Evolutionary conservation across 2,797 vertebrate species (phyloP), one percentile per base, ranked within the genome.

Genomic region (Argyrosomus regius): DNA sequence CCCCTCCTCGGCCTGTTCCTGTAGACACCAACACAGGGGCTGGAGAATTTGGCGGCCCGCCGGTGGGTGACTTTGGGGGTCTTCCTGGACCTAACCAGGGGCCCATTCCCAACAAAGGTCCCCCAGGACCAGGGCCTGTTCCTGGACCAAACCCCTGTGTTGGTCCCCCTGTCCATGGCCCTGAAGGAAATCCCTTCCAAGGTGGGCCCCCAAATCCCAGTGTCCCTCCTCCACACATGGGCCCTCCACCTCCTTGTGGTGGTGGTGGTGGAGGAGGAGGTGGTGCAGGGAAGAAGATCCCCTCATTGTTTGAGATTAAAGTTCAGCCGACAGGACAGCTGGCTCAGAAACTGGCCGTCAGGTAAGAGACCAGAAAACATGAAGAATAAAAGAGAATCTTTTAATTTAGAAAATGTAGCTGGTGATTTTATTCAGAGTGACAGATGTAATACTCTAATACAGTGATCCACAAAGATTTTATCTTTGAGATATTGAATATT

Each of bases 251-350:
- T 69, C 87, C 91, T 61, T 87, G 88, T 79, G 88, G 88, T 20
- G 89, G 75, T 69, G 90, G 85, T 8, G 80, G 80, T 0, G 61
- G 75, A 71, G 85, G 82, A 0, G 90, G 85, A 10, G 78, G 80
- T 0, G 59, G 75, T 78, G 0, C 89, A 60, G 95, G 95, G 57
- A 97, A 96, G 88, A 99, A 98, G 90, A 98, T 98, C 69, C 97
- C 97, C 0, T 99, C 97, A 0, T 89, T 98, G 59, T 98, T 99
- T 69, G 98, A 98, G 93, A 98, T 99, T 6, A 98, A 98, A 68
- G 98, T 99, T 18, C 96, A 98, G 64, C 98, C 98, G 3, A 99
- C 98, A 0, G 97, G 97, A 65, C 98, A 99, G 85, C 92, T 99
- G 81, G 98, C 98, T 0, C 97, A 99, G 85, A 99, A 99, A 77